Base-by-base conservation (phyloP, 2,797 vertebrate genomes). In the Mallotus villosus region DNA sequence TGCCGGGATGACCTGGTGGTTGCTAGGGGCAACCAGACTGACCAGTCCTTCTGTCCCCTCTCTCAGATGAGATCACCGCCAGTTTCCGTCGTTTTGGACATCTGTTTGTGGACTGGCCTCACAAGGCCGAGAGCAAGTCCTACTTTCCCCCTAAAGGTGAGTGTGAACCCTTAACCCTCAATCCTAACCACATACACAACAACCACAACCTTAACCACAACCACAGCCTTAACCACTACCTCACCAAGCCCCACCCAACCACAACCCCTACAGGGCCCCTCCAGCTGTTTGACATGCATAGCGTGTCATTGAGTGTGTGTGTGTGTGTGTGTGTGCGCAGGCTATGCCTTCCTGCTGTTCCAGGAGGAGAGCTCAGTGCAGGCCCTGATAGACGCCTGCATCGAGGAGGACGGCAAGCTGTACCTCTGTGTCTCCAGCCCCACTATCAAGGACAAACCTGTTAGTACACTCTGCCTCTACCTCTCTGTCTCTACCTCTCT, bases 311-410 rank as follows among this genome's bases (percentile, higher is more conserved):
- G 27, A 7, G 25, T 8, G 25, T 24, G 5, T 55, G 63, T 53
- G 34, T 60, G 21, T 53, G 17, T 24, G 19, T 11, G 16, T 3
- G 14, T 67, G 17, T 24, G 12, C 21, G 71, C 77, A 99, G 97
- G 97, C 85, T 99, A 98, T 63, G 97, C 97, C 79, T 98, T 99
- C 92, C 95, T 99, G 87, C 94, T 99, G 71, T 99, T 99, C 90
- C 97, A 99, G 95, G 97, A 99, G 75, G 97, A 99, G 91, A 99
- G 97, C 92, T 99, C 97, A 22, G 97, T 99, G 71, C 97, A 99
- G 93, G 97, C 97, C 86, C 91, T 99, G 90, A 99, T 99, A 76
- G 97, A 99, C 68, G 97, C 97, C 0, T 99, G 97, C 78, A 99
- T 99, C 82, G 97, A 99, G 88, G 97, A 99, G 85, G 97, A 99